Percentiles rank a stretch among this genome's conserved stretches.
Evolutionary conservation across 2,888 invertebrate species (phyloP).

Genomic region (Eurytoma californica): DNA sequence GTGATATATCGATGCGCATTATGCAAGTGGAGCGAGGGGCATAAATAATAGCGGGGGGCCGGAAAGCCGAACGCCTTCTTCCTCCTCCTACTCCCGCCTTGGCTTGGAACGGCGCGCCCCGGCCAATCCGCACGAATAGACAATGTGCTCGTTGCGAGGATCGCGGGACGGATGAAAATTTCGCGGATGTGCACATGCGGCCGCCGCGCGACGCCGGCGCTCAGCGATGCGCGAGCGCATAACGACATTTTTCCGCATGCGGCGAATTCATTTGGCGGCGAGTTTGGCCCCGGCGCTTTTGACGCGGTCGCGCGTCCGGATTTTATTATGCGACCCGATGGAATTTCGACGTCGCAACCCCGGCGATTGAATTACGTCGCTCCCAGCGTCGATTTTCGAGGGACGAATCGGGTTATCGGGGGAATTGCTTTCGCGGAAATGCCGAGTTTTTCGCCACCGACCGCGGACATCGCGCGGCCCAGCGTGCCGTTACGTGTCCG

Average conservation of each 20-base stretch:
- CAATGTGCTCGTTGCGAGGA: constrained; percentile 5
- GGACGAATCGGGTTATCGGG: neutral
- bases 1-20: constrained; percentile 61
- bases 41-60: constrained; percentile 55
- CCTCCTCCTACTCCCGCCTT: neutral
- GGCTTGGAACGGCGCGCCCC: neutral
- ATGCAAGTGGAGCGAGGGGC: constrained; percentile 60
- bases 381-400: constrained; percentile 29
- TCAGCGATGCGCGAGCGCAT: neutral
- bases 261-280: constrained; percentile 28
- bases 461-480: neutral
- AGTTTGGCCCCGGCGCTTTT: neutral
- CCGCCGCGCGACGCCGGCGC: neutral
- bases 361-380: constrained; percentile 28
- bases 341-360: constrained; percentile 20
- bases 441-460: constrained; percentile 6
- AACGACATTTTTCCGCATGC: constrained; percentile 33
- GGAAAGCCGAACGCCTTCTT: neutral
- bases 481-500: neutral
- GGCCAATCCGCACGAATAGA: constrained; percentile 29
- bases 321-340: constrained; percentile 41
- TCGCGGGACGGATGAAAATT: neutral
- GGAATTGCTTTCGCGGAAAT: constrained; percentile 20
- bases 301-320: constrained; percentile 18
- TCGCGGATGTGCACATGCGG: constrained; percentile 13